These are phyloP conservation scores for Syrmaticus mikado DNA, from an alignment of 2,113 vertebrate genomes.

Conservation along the genomic window DNA sequence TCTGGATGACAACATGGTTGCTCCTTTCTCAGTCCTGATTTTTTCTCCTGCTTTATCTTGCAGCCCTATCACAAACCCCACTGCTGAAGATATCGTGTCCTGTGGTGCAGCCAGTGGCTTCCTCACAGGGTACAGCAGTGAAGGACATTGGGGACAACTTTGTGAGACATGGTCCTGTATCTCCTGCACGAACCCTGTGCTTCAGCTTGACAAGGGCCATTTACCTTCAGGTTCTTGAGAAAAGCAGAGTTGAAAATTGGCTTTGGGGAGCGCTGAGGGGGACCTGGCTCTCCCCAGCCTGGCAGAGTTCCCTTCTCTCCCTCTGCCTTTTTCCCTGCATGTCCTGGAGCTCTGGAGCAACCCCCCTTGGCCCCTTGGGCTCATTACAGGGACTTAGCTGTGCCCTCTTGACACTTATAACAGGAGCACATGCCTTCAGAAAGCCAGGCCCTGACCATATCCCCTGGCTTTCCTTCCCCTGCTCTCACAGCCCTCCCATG, in stretches of 20 bases:
- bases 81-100: not conserved
- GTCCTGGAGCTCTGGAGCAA: accelerated
- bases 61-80: not conserved
- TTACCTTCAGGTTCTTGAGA: not conserved
- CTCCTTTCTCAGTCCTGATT: not conserved
- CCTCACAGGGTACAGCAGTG: accelerated
- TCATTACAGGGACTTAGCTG: not conserved
- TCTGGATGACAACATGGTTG: conserved; percentile 15
- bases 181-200: not conserved
- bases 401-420: conserved; percentile 59
- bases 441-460: not conserved
- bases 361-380: accelerated
- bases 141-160: accelerated
- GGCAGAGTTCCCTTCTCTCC: not conserved
- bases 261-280: not conserved
- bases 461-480: not conserved
- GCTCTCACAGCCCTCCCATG: not conserved
- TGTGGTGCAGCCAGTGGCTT: not conserved
- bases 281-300: accelerated
- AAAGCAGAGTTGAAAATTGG: not conserved
- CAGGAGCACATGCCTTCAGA: conserved; percentile 43
- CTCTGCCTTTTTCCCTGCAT: not conserved
- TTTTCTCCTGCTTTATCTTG: not conserved
- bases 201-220: accelerated
- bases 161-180: too few species aligned